These are phyloP conservation scores for Hephaestus fuliginosus DNA, from an alignment of 2,797 vertebrate genomes.

Conservation along the genomic window DNA sequence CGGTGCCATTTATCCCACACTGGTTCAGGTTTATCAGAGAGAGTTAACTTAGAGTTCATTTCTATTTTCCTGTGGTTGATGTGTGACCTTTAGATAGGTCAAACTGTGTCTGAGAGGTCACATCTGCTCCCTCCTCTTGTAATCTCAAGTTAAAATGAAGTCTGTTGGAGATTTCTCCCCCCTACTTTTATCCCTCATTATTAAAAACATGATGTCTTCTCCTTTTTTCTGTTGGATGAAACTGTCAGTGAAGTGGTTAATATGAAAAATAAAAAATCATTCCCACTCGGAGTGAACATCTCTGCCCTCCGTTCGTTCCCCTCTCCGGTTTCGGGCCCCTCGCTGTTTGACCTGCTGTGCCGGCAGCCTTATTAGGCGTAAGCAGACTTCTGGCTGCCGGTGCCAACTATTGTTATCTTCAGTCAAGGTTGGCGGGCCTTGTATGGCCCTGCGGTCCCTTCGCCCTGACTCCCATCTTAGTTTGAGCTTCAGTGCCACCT, in stretches of 20 bases:
- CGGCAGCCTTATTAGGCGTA: slow-evolving; percentile 55
- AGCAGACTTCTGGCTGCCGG: slow-evolving; percentile 22
- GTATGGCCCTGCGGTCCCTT: slow-evolving; percentile 5
- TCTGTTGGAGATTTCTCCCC: no score
- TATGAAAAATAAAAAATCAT: background rate
- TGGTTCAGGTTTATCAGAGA: background rate
- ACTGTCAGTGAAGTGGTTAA: background rate
- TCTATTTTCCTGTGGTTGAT: background rate
- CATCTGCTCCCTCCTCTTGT: background rate
- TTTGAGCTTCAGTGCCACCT: slow-evolving; percentile 28
- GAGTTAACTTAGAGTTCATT: background rate
- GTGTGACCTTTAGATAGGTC: background rate
- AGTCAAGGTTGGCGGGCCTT: slow-evolving; percentile 42
- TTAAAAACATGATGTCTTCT: background rate
- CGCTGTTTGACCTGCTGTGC: slow-evolving; percentile 23
- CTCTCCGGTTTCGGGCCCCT: background rate
- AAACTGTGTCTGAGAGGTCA: background rate
- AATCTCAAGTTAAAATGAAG: background rate
- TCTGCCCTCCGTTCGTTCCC: background rate
- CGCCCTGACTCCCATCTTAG: background rate
- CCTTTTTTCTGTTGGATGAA: background rate
- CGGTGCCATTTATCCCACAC: background rate
- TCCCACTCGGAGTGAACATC: background rate
- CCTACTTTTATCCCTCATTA: background rate
- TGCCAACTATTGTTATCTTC: slow-evolving; percentile 44